Percentiles rank a stretch among this genome's conserved stretches.
These are phyloP conservation scores for Discoglossus pictus DNA, from an alignment of 2,797 vertebrate genomes.

Conservation along the genomic window DNA sequence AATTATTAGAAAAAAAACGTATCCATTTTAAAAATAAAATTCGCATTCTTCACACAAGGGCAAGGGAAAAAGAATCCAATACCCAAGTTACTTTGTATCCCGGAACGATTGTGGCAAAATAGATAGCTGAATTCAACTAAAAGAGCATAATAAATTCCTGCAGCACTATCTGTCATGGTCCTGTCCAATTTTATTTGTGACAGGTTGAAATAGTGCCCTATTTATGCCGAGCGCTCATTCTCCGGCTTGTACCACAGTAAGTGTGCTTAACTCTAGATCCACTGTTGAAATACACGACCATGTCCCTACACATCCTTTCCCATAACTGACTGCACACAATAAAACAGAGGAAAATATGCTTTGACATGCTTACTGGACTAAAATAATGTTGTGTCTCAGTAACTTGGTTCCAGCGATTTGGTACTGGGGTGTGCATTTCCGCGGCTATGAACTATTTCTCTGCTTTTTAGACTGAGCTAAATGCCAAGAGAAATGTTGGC, in stretches of 20 bases:
- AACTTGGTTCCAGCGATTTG: conserved; percentile 49
- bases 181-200: conserved; percentile 28
- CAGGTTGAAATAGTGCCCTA: conserved; percentile 5
- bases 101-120: no score
- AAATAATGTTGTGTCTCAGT: conserved; percentile 53
- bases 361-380: conserved; percentile 50
- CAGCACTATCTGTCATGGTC: conserved; percentile 19
- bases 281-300: conserved; percentile 18
- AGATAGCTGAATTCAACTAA: neutral
- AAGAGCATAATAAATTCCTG: conserved; percentile 11
- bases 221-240: conserved; percentile 1
- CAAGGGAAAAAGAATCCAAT: no score
- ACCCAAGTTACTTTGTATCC: no score
- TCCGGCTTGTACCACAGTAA: conserved; percentile 11
- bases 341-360: conserved; percentile 43
- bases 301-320: conserved; percentile 30
- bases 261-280: conserved; percentile 44
- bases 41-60: no score
- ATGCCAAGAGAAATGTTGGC: conserved; percentile 12
- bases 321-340: conserved; percentile 35
- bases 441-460: conserved; percentile 41
- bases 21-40: no score
- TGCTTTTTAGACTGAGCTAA: conserved; percentile 39
- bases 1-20: no score
- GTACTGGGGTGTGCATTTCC: conserved; percentile 41